phyloP scores from a whole-genome alignment of 37 sponge, comb jelly and placozoan genomes.

The Agelas oroides region DNA sequence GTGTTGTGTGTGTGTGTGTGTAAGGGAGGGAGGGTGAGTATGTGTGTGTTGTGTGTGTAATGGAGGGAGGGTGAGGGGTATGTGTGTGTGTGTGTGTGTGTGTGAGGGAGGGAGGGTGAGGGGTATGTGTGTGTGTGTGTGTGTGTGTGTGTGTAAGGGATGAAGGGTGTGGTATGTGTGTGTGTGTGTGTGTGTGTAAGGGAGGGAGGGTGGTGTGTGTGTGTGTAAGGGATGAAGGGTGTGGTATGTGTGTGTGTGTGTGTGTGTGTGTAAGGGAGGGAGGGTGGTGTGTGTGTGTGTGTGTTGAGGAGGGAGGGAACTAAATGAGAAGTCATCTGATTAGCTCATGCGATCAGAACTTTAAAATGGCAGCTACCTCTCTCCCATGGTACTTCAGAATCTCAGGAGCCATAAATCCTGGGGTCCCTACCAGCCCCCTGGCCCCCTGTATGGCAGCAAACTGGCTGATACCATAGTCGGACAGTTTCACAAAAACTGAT shows the following conservation, averaged over 20 bases:
- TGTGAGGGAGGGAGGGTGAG: background rate
- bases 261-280: too few relatives aligned
- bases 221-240: too few relatives aligned
- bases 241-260: background rate
- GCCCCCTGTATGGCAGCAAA: constrained; percentile 74
- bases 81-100: constrained; percentile 3
- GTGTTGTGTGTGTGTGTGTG: background rate
- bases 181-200: background rate
- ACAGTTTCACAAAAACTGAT: constrained; percentile 66
- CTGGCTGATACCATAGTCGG: constrained; percentile 91
- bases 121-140: constrained; percentile 8
- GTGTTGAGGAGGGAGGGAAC: background rate
- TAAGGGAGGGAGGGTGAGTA: background rate
- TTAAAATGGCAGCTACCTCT: constrained; percentile 7
- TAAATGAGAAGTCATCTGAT: background rate
- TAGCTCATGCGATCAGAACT: too few relatives aligned
- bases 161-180: background rate
- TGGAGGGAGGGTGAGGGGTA: too few relatives aligned
- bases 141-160: background rate
- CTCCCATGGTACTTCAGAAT: constrained; percentile 74
- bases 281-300: background rate
- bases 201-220: background rate
- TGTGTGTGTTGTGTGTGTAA: background rate
- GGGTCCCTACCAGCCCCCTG: constrained; percentile 77
- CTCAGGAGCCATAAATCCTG: constrained; percentile 93